Evolutionary conservation across 1,140 invertebrate species (phyloP), one percentile per base, ranked within the genome.

Genomic region (Adoxophyes honmai): DNA sequence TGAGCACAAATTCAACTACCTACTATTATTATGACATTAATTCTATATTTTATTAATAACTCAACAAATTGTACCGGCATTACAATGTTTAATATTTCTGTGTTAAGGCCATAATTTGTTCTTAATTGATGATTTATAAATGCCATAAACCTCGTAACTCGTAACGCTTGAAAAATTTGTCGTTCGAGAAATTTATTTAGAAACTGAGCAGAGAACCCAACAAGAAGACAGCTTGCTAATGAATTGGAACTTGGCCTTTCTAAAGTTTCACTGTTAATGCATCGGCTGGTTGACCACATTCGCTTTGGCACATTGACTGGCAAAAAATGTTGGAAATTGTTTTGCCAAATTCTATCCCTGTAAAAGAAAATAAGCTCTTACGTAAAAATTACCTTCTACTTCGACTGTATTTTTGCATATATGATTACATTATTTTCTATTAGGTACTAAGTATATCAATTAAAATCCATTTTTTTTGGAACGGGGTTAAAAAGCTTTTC

Each of bases 1-100:
- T 75, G 67, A 78, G 69, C 62, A 66, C 67, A 64, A 66, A 65
- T 66, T 48, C 42, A 21, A 48, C 42, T 28, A 28, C 21, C 21
- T 28, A 28, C 42, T 48, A 48, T 48, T 48, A 48, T 48, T 18
- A n/a, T 48, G 42, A 21, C 42, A 48, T 48, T 18, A 48, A 48
- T 48, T 48, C 28, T 48, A 28, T 48, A 48, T 21, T n/a, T 48
- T 48, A 48, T 18, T 28, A 14, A 48, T 9, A 48, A 16, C 42
- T 48, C 42, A 11, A 21, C 42, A 48, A 18, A 48, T 48, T 48
- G 18, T 48, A 18, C 11, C 21, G 11, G 42, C 16, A 11, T 28
- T 48, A 21, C 18, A 48, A 48, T 14, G 42, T 48, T 21, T 44
- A 16, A 21, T n/a, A 48, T 48, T 48, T 21, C 11, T 21, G 42